These are phyloP conservation scores for Cryptocheilus praepositus DNA, from an alignment of 2,888 invertebrate genomes.

Conservation along the genomic window DNA sequence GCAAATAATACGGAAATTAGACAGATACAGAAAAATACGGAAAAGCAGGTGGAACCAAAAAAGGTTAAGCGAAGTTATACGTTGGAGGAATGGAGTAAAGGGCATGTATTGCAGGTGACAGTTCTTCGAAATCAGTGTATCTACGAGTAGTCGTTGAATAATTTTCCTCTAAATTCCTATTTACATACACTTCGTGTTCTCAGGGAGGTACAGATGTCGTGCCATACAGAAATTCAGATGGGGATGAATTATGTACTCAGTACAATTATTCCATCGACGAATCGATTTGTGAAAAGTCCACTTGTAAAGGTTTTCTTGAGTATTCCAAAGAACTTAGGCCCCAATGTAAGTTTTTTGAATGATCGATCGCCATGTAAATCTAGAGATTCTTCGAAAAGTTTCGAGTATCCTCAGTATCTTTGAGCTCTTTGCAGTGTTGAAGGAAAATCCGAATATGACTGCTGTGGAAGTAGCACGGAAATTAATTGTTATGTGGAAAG, in stretches of 20 bases:
- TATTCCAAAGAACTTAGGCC: constrained; percentile 68
- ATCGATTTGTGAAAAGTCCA: background rate
- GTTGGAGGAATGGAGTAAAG: constrained; percentile 67
- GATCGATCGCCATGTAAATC: background rate
- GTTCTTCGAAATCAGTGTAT: constrained; percentile 6
- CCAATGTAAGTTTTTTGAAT: constrained; percentile 62
- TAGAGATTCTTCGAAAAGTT: too few relatives aligned
- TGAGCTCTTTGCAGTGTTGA: constrained; percentile 29
- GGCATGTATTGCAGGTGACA: constrained; percentile 52
- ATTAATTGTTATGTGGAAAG: constrained; percentile 71
- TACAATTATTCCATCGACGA: constrained; percentile 3
- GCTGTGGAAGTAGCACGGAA: constrained; percentile 70
- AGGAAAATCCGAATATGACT: constrained; percentile 63
- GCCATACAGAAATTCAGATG: constrained; percentile 7
- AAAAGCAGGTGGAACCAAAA: constrained; percentile 17
- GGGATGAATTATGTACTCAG: too few relatives aligned
- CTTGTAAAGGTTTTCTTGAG: constrained; percentile 63
- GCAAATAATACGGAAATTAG: constrained; percentile 9
- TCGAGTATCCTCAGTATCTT: too few relatives aligned
- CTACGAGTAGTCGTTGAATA: constrained; percentile 7
- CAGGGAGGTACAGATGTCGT: constrained; percentile 62
- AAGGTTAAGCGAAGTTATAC: constrained; percentile 35
- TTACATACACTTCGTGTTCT: too few relatives aligned
- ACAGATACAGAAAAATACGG: background rate
- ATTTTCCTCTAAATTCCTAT: constrained; percentile 10